These are phyloP conservation scores for Mycetomoellerius zeteki DNA, from an alignment of 1,140 invertebrate species.

Conservation along the genomic window DNA sequence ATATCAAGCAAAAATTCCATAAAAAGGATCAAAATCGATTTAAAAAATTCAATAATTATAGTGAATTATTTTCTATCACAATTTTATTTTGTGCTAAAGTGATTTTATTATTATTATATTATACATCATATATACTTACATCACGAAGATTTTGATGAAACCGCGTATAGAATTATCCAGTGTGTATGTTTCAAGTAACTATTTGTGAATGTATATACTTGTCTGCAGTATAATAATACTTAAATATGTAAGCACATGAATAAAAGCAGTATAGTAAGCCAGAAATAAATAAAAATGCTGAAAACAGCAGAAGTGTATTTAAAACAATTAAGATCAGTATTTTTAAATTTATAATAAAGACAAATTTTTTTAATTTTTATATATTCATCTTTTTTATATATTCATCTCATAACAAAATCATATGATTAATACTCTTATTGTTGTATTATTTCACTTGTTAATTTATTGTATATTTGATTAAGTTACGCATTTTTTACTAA, in stretches of 20 bases:
- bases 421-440: not conserved
- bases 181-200: conserved; percentile 35
- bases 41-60: conserved; percentile 1
- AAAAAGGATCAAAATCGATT: conserved; percentile 27
- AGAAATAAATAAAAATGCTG: conserved; percentile 3
- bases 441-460: not conserved
- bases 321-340: not conserved
- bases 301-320: conserved; percentile 35
- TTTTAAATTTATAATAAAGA: not conserved
- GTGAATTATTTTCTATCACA: conserved; percentile 12
- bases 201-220: not conserved
- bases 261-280: conserved; percentile 41
- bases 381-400: not conserved
- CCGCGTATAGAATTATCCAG: conserved; percentile 31
- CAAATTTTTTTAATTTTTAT: not conserved
- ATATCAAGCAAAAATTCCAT: not conserved
- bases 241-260: conserved; percentile 3
- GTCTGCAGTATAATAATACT: conserved; percentile 29
- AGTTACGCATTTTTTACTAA: not conserved
- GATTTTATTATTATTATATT: conserved; percentile 23
- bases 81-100: not conserved
- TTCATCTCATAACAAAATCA: not conserved
- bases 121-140: conserved; percentile 44
- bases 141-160: conserved; percentile 35
- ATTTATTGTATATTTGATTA: not conserved